Evolutionary conservation across 2,113 vertebrate genomes (phyloP), one percentile per base, ranked within the genome.

Genomic region (Jacana jacana): DNA sequence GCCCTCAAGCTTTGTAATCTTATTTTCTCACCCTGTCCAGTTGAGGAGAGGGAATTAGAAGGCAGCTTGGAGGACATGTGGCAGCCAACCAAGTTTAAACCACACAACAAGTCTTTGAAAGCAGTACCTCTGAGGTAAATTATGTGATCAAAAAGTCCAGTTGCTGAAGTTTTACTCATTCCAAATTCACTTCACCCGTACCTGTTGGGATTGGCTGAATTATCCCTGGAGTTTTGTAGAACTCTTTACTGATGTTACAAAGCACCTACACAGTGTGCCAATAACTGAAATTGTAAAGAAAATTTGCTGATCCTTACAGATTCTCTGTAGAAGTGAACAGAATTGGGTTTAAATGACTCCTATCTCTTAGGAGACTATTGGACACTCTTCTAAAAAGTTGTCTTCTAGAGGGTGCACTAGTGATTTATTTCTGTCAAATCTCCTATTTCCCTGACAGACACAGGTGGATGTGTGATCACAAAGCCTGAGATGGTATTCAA

Each of bases 191-290:
- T 22, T 46, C 40, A 31, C 5, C 69, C 46, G 31, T n/a, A 31
- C 30, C 27, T 37, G 24, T 40, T 71, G 9, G 2, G 23, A 46
- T 73, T 70, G 65, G 7, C 14, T 86, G 44, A 80, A 61, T 65
- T 70, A 42, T 23, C 15, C 64, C 49, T 80, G 25, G 17, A 73
- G 24, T 24, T 80, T 82, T 40, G 65, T 80, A 91, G 37, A 80
- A 57, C 16, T 48, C 39, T 84, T 39, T 51, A 13, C 20, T 82
- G 70, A 52, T 18, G 55, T 87, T 64, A 49, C 16, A 77, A 25
- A 17, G 4, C 14, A 57, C 6, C 18, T 48, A 42, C 0, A 1
- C 0, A 1, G 17, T 37, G 35, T 11, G 42, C 66, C 76, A 77
- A 54, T 58, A 5, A 61, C 5, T 71, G 39, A 89, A 85, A 16